Conservation (phyloP, 2,797 vertebrate genomes). For the Nyctibius grandis region DNA sequence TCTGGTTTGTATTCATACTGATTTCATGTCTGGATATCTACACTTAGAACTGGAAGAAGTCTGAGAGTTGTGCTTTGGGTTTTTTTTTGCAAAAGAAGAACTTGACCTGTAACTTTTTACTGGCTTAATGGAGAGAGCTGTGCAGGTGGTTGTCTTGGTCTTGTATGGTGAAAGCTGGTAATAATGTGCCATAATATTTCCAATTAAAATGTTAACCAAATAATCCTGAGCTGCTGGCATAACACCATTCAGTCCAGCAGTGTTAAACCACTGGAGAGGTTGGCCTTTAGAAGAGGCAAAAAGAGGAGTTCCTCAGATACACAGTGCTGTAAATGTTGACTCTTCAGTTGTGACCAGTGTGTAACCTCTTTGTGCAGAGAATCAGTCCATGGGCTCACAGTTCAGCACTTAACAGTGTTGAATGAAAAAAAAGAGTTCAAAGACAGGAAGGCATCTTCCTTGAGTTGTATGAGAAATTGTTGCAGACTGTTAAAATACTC, state of each 20-base stretch:
- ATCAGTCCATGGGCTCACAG: neutral
- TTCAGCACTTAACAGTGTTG: neutral
- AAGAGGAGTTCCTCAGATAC: neutral
- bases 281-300: neutral
- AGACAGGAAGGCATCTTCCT: neutral
- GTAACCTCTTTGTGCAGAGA: neutral
- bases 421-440: neutral
- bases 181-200: neutral
- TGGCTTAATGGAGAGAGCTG: neutral
- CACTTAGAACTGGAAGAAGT: neutral
- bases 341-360: neutral
- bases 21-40: neutral
- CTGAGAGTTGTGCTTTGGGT: neutral
- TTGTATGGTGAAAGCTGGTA: neutral
- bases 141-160: neutral
- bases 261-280: neutral
- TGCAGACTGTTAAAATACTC: neutral
- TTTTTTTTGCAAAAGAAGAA: neutral
- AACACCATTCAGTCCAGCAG: neutral
- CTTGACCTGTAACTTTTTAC: neutral
- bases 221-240: neutral
- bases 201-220: neutral
- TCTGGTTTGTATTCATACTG: constrained; percentile 15
- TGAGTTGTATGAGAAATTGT: neutral
- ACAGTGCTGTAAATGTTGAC: neutral